Conservation (phyloP, 1,140 invertebrate genomes). For the Cotesia vestalis region DNA sequence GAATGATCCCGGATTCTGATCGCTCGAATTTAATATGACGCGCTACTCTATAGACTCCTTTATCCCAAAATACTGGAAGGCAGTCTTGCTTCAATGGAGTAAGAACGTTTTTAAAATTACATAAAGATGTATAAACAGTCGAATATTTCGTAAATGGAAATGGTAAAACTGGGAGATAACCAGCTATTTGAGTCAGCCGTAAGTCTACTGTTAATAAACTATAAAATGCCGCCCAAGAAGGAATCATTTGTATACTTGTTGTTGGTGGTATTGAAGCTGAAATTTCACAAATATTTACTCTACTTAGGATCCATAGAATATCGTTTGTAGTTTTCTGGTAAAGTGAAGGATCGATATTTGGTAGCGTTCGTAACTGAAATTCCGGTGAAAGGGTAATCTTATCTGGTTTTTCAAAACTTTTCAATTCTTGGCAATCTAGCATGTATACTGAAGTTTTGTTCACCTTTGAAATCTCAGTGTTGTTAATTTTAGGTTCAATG, state of each 20-base stretch:
- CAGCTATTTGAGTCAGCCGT: conserved; percentile 10
- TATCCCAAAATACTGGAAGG: conserved; percentile 22
- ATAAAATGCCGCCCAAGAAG: too few species aligned
- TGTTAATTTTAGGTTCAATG: background rate
- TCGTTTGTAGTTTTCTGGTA: too few species aligned
- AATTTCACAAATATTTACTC: too few species aligned
- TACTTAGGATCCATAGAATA: too few species aligned
- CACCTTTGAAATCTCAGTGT: background rate
- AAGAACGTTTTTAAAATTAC: conserved; percentile 21
- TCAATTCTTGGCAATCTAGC: too few species aligned
- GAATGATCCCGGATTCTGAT: conserved; percentile 22
- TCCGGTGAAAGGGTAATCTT: too few species aligned
- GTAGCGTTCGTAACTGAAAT: too few species aligned
- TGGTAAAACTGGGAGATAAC: conserved; percentile 21
- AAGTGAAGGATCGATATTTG: too few species aligned
- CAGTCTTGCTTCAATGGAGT: conserved; percentile 10
- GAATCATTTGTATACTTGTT: too few species aligned
- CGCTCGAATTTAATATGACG: conserved; percentile 11
- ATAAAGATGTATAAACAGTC: conserved; percentile 22
- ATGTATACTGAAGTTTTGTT: background rate
- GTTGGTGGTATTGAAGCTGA: too few species aligned
- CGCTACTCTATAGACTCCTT: conserved; percentile 15
- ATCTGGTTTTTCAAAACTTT: too few species aligned
- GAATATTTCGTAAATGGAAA: conserved; percentile 10
- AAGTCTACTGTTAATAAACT: background rate